Evolutionary conservation across 2,797 vertebrate species (phyloP), one percentile per base, ranked within the genome.

Genomic region (Micropoecilia bifurca): DNA sequence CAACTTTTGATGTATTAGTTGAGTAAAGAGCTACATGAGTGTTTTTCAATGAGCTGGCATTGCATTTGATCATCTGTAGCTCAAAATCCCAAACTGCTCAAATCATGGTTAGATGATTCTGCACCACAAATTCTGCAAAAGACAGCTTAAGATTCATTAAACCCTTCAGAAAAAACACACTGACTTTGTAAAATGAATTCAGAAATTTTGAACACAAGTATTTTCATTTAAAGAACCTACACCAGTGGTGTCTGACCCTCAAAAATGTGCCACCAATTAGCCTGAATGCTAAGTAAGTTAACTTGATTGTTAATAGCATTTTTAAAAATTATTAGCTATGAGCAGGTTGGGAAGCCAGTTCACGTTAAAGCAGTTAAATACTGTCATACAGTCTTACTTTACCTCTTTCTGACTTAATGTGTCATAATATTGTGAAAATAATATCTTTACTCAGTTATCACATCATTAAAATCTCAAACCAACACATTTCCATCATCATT

Each of bases 401-500:
- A n/a, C 22, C 4, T 66, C 18, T 9, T 68, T 68, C 1, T 41
- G 36, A 0, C 25, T 5, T 53, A 53, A 53, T 53, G 16, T 68
- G 12, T 16, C 18, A 68, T 41, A 68, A 68, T 0, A 41, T 20
- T 39, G 33, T 63, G 8, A 66, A 66, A 36, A 36, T 66, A 36
- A 9, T 25, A 68, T 68, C 12, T 68, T 41, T 68, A 68, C 9
- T 39, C 18, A 41, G 20, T 41, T 39, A 41, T 25, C 36, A 68
- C 41, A 25, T 7, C 20, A 68, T 68, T 68, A 68, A 68, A 39
- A 39, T 41, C 36, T 68, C 63, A 68, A 71, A 48, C 30, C 55
- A 50, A 73, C 46, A 71, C 74, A 77, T 28, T 4, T 55, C 53
- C 41, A 47, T 71, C 39, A 25, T 76, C 61, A 75, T 81, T 71